Evolutionary conservation across 2,888 invertebrate species (phyloP).

Genomic region (Dicycla oo): DNA sequence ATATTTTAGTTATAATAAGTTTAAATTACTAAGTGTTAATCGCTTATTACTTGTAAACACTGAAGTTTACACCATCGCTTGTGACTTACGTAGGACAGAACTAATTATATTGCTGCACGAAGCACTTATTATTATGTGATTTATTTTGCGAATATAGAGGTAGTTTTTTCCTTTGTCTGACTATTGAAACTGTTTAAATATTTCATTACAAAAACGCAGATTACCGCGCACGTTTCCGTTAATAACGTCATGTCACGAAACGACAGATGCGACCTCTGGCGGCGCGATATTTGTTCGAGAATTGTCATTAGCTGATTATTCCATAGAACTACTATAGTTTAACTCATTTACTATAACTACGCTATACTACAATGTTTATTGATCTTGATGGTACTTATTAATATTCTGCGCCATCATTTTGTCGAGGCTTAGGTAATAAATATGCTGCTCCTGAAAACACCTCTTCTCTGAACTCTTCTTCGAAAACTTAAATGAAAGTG

Average conservation of each 20-base stretch:
- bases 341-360: conserved; percentile 17
- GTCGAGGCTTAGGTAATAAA: neutral
- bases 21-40: neutral
- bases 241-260: conserved; percentile 78
- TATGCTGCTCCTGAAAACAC: neutral
- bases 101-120: conserved; percentile 37
- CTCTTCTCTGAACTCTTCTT: neutral
- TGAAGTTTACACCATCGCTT: conserved; percentile 6
- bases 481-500: neutral
- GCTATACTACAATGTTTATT: conserved; percentile 2
- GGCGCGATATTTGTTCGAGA: conserved; percentile 45
- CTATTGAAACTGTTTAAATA: conserved; percentile 47
- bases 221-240: conserved; percentile 61
- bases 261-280: conserved; percentile 62
- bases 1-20: neutral
- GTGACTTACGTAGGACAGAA: neutral
- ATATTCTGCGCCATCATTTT: neutral
- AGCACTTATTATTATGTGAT: conserved; percentile 39
- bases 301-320: conserved; percentile 42
- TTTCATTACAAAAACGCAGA: conserved; percentile 58
- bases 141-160: conserved; percentile 42
- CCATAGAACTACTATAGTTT: conserved; percentile 5
- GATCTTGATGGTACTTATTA: neutral
- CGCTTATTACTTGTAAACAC: neutral
- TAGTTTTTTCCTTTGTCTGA: conserved; percentile 46